These are phyloP conservation scores for Xenopus petersii DNA, from an alignment of 2,797 vertebrate genomes.

Conservation along the genomic window DNA sequence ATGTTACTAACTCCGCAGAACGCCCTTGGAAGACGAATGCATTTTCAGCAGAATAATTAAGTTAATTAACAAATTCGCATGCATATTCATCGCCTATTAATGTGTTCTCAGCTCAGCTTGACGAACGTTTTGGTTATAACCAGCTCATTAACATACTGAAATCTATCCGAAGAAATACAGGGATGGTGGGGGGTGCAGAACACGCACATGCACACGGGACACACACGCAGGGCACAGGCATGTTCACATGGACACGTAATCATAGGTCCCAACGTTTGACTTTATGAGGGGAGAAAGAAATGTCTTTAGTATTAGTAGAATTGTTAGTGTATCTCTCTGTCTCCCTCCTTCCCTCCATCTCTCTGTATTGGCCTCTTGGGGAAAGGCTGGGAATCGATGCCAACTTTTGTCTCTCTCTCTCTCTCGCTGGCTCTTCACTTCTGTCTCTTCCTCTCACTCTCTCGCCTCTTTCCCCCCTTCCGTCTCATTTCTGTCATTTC, in stretches of 20 bases:
- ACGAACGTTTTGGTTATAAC: conserved; percentile 98
- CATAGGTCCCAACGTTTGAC: conserved; percentile 18
- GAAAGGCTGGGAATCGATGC: conserved; percentile 41
- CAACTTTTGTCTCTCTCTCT: conserved; percentile 45
- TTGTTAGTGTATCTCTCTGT: conserved; percentile 15
- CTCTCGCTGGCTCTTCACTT: conserved; percentile 51
- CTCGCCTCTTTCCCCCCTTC: not conserved
- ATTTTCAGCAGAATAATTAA: conserved; percentile 99
- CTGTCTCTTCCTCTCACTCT: not conserved
- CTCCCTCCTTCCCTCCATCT: conserved; percentile 15
- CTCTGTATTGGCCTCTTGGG: conserved; percentile 36
- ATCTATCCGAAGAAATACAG: conserved; percentile 79
- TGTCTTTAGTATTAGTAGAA: conserved; percentile 64
- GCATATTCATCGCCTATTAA: conserved; percentile 99
- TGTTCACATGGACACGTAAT: not conserved
- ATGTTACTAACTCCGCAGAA: conserved; percentile 97
- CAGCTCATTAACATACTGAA: conserved; percentile 95
- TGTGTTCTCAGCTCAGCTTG: conserved; percentile 95
- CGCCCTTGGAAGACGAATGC: conserved; percentile 99
- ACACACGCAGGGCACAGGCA: conserved; percentile 20
- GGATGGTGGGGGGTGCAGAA: conserved; percentile 37
- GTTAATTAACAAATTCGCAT: conserved; percentile 99
- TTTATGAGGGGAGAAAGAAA: conserved; percentile 23
- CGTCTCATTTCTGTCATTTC: conserved; percentile 7
- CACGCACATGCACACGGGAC: conserved; percentile 20